Conservation (phyloP, 2,113 vertebrate species). For the Regulus satrapa region DNA sequence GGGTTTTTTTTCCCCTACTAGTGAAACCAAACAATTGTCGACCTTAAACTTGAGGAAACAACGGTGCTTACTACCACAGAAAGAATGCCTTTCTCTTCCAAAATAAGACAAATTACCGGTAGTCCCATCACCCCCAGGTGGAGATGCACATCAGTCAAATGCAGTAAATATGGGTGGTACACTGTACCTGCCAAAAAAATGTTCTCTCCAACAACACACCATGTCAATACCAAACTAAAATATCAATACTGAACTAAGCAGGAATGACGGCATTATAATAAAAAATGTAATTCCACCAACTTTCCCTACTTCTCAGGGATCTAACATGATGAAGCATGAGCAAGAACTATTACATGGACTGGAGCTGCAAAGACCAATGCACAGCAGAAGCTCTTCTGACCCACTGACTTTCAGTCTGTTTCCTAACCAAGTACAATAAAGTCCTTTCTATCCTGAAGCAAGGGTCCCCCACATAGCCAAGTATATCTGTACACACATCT, state of each 20-base stretch:
- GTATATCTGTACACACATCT: rapidly evolving
- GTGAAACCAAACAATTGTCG: not conserved
- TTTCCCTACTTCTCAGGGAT: not conserved
- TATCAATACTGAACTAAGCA: not conserved
- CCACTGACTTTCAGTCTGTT: not conserved
- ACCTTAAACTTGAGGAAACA: not conserved
- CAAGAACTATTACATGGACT: not conserved
- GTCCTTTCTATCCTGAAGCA: not conserved
- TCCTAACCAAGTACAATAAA: not conserved
- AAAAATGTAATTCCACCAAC: not conserved
- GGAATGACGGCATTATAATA: not conserved
- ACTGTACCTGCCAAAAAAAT: not conserved
- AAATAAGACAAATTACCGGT: not conserved
- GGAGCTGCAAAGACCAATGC: not conserved
- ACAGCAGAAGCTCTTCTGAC: not conserved
- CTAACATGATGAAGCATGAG: not conserved
- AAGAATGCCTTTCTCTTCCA: not conserved
- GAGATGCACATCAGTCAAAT: not conserved
- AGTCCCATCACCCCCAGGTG: not conserved
- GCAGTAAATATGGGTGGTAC: not conserved
- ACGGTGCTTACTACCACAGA: not conserved
- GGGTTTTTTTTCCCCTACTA: rapidly evolving
- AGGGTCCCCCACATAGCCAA: not conserved
- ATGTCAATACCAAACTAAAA: not conserved
- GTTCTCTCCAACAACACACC: not conserved